phyloP scores from a whole-genome alignment of 2,797 vertebrate species.

The Alauda arvensis region DNA sequence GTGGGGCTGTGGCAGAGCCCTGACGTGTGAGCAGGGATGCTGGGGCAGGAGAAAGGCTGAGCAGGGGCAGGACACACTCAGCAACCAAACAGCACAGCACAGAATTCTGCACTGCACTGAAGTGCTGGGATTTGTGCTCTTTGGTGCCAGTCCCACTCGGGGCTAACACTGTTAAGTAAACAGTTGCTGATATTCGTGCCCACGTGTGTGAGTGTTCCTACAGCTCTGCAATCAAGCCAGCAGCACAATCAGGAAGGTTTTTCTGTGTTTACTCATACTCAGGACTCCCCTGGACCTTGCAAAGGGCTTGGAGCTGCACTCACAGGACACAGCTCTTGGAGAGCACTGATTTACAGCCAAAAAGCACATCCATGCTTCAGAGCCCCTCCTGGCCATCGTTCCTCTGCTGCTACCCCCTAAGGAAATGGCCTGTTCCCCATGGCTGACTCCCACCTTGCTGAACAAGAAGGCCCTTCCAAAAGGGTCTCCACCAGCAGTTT shows the following conservation, averaged over 20 bases:
- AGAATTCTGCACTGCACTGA: not conserved
- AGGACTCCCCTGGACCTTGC: not conserved
- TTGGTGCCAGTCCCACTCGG: not conserved
- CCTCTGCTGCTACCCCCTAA: not conserved
- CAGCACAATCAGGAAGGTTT: not conserved
- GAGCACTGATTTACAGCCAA: not conserved
- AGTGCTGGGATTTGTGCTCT: not conserved
- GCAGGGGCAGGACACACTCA: not conserved
- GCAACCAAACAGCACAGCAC: not conserved
- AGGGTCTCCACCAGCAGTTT: not conserved
- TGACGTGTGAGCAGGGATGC: conserved; percentile 8
- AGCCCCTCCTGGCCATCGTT: not conserved
- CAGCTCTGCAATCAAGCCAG: not conserved
- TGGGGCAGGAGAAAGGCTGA: not conserved
- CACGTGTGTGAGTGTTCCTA: rapidly evolving
- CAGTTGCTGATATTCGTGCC: not conserved
- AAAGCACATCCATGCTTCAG: not conserved
- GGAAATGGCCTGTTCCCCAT: rapidly evolving
- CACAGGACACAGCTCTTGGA: not conserved
- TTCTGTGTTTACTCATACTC: not conserved
- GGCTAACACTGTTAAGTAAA: rapidly evolving
- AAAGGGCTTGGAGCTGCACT: not conserved
- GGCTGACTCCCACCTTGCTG: not conserved
- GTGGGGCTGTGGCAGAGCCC: conserved; percentile 56
- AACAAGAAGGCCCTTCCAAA: not conserved